Evolutionary conservation across 2,113 vertebrate genomes (phyloP).

Genomic region (Psettodes erumei): DNA sequence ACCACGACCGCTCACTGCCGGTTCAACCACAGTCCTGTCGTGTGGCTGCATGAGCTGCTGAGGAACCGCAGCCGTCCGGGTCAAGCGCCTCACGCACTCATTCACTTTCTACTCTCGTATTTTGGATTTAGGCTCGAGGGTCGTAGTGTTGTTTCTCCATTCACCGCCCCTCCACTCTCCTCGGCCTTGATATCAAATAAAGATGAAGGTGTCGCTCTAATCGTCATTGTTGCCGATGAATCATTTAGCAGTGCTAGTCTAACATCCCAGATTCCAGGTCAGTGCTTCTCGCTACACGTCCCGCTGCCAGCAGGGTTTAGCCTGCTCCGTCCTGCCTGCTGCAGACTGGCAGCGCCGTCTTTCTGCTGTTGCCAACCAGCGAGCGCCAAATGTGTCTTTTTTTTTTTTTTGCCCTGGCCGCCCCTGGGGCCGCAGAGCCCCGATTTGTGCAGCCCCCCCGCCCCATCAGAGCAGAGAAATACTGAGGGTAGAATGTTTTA

Average conservation of each 20-base stretch:
- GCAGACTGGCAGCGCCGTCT: conserved; percentile 40
- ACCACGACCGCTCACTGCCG: neutral
- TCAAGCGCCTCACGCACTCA: neutral
- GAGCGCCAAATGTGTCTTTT: conserved; percentile 11
- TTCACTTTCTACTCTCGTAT: conserved; percentile 2
- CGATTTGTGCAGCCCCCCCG: conserved; percentile 34
- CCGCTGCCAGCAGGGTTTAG: conserved; percentile 60
- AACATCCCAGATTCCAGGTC: conserved; percentile 77
- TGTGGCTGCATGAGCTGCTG: conserved; percentile 14
- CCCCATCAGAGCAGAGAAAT: conserved; percentile 28
- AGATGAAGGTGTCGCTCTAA: conserved; percentile 77
- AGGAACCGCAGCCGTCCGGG: neutral
- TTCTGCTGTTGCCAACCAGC: conserved; percentile 56
- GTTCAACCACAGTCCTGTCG: conserved; percentile 12
- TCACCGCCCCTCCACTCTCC: conserved; percentile 7
- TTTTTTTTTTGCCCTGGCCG: conserved; percentile 25
- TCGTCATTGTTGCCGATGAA: conserved; percentile 74
- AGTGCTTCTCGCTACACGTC: conserved; percentile 60
- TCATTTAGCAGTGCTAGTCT: conserved; percentile 80
- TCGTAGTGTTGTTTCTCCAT: conserved; percentile 11
- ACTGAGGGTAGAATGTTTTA: conserved; percentile 34
- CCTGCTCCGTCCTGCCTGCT: conserved; percentile 43
- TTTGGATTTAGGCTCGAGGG: neutral
- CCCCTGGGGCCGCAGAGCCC: conserved; percentile 61
- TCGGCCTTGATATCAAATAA: conserved; percentile 73